Evolutionary conservation across 1,140 invertebrate genomes (phyloP).

Genomic region (Riptortus pedestris): DNA sequence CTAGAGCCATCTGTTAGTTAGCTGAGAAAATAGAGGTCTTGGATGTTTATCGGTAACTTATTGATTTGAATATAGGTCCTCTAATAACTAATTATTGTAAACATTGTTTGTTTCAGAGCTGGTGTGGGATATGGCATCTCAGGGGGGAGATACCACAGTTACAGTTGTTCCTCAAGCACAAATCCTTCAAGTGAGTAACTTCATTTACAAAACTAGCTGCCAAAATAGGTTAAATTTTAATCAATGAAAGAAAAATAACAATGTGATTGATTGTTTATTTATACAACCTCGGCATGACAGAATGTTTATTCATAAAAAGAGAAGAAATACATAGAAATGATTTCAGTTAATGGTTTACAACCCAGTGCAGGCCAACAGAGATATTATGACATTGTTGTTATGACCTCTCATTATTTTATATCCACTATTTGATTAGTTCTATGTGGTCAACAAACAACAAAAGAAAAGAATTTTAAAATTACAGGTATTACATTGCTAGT

Average conservation of each 20-base stretch:
- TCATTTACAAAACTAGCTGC: too few relatives aligned
- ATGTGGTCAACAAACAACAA: too few relatives aligned
- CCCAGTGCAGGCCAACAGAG: too few relatives aligned
- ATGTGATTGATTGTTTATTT: background rate
- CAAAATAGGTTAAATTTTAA: too few relatives aligned
- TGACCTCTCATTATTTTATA: too few relatives aligned
- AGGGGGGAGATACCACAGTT: slow-evolving; percentile 2
- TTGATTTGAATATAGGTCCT: background rate
- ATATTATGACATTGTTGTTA: too few relatives aligned
- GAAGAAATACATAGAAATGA: too few relatives aligned
- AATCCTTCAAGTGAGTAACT: slow-evolving; percentile 12
- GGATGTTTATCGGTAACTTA: background rate
- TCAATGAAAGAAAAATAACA: too few relatives aligned
- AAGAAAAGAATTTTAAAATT: too few relatives aligned
- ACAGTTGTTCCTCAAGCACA: slow-evolving; percentile 15
- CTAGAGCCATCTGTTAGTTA: background rate
- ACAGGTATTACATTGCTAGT: too few relatives aligned
- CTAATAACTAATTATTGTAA: background rate
- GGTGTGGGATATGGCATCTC: slow-evolving; percentile 19
- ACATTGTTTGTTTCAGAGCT: slow-evolving; percentile 13
- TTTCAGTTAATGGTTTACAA: too few relatives aligned
- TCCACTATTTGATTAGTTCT: too few relatives aligned
- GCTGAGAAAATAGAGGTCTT: background rate
- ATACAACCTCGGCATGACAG: background rate
- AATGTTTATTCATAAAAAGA: background rate